Conservation (phyloP, 2,113 vertebrate genomes). For the Sylvia atricapilla region DNA sequence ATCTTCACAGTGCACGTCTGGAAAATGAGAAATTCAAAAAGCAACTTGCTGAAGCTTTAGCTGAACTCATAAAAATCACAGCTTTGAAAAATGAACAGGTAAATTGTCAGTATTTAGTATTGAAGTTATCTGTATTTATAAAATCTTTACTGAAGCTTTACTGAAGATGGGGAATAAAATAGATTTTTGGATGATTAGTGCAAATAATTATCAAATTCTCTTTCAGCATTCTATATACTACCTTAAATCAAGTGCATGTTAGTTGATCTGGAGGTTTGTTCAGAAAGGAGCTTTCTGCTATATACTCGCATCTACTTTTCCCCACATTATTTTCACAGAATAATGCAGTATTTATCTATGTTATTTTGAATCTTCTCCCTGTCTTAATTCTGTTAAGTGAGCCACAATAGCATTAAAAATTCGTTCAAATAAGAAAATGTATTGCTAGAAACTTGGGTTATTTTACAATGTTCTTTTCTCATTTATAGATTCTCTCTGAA, state of each 20-base stretch:
- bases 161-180: not conserved
- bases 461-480: not conserved
- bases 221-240: not conserved
- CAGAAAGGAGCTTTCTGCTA: not conserved
- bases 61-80: constrained; percentile 78
- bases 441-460: not conserved
- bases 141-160: not conserved
- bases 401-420: not conserved
- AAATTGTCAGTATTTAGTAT: not conserved
- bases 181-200: not conserved
- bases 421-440: not conserved
- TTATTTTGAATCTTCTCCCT: not conserved
- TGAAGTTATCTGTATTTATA: not conserved
- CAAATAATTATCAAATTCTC: not conserved
- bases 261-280: not conserved
- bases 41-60: constrained; percentile 80
- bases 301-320: not conserved
- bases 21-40: constrained; percentile 81
- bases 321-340: not conserved
- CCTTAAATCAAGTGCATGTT: not conserved
- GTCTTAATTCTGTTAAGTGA: not conserved
- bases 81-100: constrained; percentile 81
- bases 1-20: constrained; percentile 87
- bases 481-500: not conserved
- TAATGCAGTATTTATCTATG: not conserved